A percentile compares a stretch with the other conserved stretches of the same genome.
Conservation (phyloP, 2,797 vertebrate species). For the Argyrosomus regius region DNA sequence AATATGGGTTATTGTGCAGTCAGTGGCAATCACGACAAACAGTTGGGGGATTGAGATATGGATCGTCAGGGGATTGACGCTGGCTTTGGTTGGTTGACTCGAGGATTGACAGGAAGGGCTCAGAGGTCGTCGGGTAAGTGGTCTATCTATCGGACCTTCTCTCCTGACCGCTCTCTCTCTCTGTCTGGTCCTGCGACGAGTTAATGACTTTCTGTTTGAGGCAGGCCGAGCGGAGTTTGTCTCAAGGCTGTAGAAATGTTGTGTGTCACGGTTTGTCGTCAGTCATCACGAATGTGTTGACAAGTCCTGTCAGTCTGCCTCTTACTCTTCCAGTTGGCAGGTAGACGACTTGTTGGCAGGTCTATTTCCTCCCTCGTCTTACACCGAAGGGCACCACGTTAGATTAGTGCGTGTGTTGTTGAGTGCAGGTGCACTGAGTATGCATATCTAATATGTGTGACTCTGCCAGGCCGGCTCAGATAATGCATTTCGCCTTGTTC, state of each 20-base stretch:
- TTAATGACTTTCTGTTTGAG: conserved; percentile 31
- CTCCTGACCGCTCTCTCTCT: conserved; percentile 22
- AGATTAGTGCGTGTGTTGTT: conserved; percentile 28
- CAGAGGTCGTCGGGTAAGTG: conserved; percentile 50
- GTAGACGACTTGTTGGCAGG: conserved; percentile 59
- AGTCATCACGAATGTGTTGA: conserved; percentile 55
- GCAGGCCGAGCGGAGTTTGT: conserved; percentile 19
- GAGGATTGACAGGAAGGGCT: conserved; percentile 49
- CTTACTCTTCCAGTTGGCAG: conserved; percentile 65
- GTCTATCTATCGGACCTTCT: conserved; percentile 31
- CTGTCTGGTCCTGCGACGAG: conserved; percentile 32
- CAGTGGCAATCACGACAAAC: conserved; percentile 20
- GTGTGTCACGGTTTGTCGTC: conserved; percentile 55
- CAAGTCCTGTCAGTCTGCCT: conserved; percentile 50
- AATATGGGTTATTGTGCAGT: conserved; percentile 30
- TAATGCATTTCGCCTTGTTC: conserved; percentile 43
- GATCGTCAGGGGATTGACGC: conserved; percentile 30
- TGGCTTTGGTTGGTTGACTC: conserved; percentile 40
- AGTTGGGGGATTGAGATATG: conserved; percentile 43
- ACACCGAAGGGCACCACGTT: conserved; percentile 38
- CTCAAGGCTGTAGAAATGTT: conserved; percentile 39
- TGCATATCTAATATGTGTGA: conserved; percentile 33
- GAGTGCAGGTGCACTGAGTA: conserved; percentile 48
- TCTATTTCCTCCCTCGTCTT: conserved; percentile 48
- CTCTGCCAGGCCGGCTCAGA: conserved; percentile 27